Evolutionary conservation across 30 jellyfish, hydroid and myxozoan species (phyloP), one percentile per base, ranked within the genome.

Genomic region (Cassiopea andromeda): DNA sequence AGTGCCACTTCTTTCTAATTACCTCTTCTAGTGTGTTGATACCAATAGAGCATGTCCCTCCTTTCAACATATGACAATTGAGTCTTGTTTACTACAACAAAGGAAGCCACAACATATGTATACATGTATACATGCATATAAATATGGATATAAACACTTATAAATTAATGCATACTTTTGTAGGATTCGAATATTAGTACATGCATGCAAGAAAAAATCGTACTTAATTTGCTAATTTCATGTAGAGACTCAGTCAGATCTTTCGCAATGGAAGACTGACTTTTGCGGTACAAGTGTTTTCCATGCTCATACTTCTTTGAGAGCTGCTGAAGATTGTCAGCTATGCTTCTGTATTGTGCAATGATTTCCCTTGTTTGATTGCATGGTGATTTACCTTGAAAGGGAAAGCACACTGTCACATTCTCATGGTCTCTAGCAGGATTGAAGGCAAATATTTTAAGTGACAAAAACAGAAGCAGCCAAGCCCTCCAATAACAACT

Each of bases 361-460:
- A 75, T 75, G 84, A 75, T 48, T 19, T 59, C 64, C 19, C 44
- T 46, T 10, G 69, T 48, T 75, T 75, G 84, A 8, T 75, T 67
- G 45, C 84, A 75, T 19, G 59, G 69, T 6, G 84, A 46, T 75
- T 75, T 46, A 3, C 64, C 84, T 75, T 5, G 45, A 9, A 4
- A 38, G 64, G 4, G 6, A 48, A 68, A 60, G 72, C 38, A 27
- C 38, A 27, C 38, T 27, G 38, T 27, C 38, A 27, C 38, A 27
- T 27, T 27, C 38, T 27, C 38, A 27, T 27, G 38, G 38, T 27
- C 38, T 27, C 38, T 27, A 27, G 38, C 38, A 27, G 38, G 38
- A 27, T 27, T 27, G 38, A 27, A 27, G 38, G 38, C 38, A 27
- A 27, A 27, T 27, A 27, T 27, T 27, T 27, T 27, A 27, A 27